phyloP scores from a whole-genome alignment of 2,797 vertebrate species.

The Trachops cirrhosus region DNA sequence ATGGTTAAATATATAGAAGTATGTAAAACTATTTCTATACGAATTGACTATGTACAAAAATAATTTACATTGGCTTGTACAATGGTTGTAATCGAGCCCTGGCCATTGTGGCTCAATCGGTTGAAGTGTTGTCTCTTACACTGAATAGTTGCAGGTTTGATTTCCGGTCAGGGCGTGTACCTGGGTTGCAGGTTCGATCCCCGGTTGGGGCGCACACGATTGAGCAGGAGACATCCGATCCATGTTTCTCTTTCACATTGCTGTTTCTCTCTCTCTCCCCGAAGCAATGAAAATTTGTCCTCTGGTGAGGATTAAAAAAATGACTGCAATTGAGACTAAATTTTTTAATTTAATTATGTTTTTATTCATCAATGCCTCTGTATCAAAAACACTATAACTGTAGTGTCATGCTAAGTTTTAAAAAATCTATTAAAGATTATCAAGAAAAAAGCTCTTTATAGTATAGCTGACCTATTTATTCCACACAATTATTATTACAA shows the following conservation, averaged over 20 bases:
- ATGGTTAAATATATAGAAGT: neutral
- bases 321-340: neutral
- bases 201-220: no score
- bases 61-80: conserved; percentile 12
- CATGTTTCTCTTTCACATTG: no score
- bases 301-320: no score
- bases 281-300: neutral
- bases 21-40: no score
- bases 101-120: neutral
- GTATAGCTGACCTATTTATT: neutral
- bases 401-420: neutral
- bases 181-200: neutral
- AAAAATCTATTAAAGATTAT: neutral
- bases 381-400: neutral
- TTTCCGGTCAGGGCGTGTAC: neutral
- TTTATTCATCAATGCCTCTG: neutral
- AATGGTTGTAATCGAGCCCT: conserved; percentile 9
- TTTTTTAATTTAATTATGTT: neutral
- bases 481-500: no score
- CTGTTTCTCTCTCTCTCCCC: neutral
- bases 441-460: neutral
- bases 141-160: neutral
- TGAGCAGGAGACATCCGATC: no score
- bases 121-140: neutral
- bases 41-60: neutral